Evolutionary conservation across 2,797 vertebrate species (phyloP).

Genomic region (Diceros bicornis): DNA sequence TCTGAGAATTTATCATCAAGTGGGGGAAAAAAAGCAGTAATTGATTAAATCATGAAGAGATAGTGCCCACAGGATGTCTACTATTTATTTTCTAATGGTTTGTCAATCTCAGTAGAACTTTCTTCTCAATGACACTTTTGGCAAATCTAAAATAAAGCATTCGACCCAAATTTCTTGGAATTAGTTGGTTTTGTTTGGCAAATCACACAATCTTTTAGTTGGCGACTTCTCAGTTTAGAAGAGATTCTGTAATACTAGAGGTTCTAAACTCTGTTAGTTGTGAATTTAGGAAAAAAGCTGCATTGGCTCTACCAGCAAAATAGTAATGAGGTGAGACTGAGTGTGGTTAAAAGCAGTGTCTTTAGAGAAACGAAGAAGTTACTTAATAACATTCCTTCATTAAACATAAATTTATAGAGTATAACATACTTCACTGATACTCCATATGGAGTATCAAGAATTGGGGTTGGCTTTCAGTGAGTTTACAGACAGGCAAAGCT

Average conservation of each 20-base stretch:
- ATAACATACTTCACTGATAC: background rate
- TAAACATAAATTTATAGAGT: background rate
- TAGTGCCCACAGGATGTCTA: background rate
- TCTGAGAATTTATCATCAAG: background rate
- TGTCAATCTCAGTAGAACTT: background rate
- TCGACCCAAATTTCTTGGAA: background rate
- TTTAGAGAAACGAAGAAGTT: constrained; percentile 57
- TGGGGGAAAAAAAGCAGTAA: fast-evolving
- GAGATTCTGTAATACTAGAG: background rate
- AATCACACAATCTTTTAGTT: background rate
- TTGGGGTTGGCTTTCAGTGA: background rate
- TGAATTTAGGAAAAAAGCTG: background rate
- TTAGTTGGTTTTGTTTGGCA: background rate
- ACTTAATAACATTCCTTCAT: background rate
- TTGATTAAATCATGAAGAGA: background rate
- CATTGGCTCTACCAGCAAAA: background rate
- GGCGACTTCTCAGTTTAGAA: background rate
- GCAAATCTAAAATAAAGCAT: constrained; percentile 22
- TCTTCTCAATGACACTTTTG: background rate
- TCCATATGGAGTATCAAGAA: background rate
- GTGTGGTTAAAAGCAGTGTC: background rate
- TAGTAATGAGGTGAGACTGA: background rate
- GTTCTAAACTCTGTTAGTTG: background rate
- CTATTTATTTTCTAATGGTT: background rate
- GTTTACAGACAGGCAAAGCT: background rate